Evolutionary conservation across 2,888 invertebrate species (phyloP).

Genomic region (Sisyra terminalis): DNA sequence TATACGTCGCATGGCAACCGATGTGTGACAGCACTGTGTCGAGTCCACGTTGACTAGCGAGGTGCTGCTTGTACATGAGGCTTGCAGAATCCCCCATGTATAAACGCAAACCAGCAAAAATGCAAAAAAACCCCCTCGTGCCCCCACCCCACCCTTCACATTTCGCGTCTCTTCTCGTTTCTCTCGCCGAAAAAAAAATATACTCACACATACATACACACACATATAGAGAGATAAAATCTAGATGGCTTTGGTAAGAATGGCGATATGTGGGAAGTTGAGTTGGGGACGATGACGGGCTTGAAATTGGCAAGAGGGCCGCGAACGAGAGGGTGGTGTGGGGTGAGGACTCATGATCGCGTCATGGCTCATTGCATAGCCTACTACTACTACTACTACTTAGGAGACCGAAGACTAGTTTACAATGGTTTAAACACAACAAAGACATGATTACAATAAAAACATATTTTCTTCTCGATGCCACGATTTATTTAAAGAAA

Average conservation of each 20-base stretch:
- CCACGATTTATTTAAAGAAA: too few species aligned
- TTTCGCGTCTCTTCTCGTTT: too few species aligned
- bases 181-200: background rate
- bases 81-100: conserved; percentile 27
- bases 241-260: too few species aligned
- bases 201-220: background rate
- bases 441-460: too few species aligned
- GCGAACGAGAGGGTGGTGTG: background rate
- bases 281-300: too few species aligned
- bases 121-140: conserved; percentile 20
- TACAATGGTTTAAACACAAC: too few species aligned
- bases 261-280: too few species aligned
- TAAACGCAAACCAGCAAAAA: conserved; percentile 29
- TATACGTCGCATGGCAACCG: conserved; percentile 20
- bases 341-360: background rate
- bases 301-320: too few species aligned
- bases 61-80: conserved; percentile 26
- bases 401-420: too few species aligned
- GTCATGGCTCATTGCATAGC: conserved; percentile 1
- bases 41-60: conserved; percentile 27
- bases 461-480: too few species aligned
- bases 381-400: background rate
- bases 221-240: background rate
- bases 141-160: too few species aligned
- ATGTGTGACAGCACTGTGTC: conserved; percentile 18